Evolutionary conservation across 2,888 invertebrate genomes (phyloP).

Genomic region (Tetranychus truncatus): DNA sequence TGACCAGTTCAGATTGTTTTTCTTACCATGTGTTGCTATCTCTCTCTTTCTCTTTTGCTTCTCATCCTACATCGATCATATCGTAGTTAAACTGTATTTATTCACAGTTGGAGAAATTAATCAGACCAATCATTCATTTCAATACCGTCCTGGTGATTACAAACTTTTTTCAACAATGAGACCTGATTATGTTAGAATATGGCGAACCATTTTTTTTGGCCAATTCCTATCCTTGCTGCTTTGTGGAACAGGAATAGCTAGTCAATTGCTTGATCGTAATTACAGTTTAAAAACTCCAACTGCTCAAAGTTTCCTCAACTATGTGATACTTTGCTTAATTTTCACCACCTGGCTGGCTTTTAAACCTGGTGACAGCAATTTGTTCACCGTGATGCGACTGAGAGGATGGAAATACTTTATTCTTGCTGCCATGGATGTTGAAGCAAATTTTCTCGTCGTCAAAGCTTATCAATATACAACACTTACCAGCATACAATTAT

Average conservation of each 20-base stretch:
- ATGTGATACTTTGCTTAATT: conserved; percentile 52
- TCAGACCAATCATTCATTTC: too few relatives aligned
- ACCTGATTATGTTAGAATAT: conserved; percentile 42
- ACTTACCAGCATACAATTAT: conserved; percentile 52
- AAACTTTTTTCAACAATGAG: background rate
- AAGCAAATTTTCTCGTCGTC: conserved; percentile 62
- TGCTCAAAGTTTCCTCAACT: conserved; percentile 61
- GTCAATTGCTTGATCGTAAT: conserved; percentile 46
- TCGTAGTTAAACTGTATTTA: too few relatives aligned
- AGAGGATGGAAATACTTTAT: conserved; percentile 59
- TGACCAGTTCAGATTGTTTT: too few relatives aligned
- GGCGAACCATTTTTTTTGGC: conserved; percentile 51
- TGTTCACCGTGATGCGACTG: conserved; percentile 45
- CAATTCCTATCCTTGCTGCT: conserved; percentile 56
- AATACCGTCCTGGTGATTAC: background rate
- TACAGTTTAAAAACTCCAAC: conserved; percentile 54
- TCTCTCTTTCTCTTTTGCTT: background rate
- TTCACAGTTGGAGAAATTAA: too few relatives aligned
- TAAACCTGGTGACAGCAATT: conserved; percentile 43
- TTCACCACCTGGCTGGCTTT: conserved; percentile 58
- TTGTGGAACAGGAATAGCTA: conserved; percentile 55
- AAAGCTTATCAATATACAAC: conserved; percentile 58
- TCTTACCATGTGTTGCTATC: background rate
- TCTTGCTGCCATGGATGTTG: conserved; percentile 61
- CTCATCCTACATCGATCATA: background rate